A percentile compares a stretch with the other conserved stretches of the same genome.
These are phyloP conservation scores for Procambarus virginalis DNA, from an alignment of 1,140 invertebrate genomes.

Conservation along the genomic window DNA sequence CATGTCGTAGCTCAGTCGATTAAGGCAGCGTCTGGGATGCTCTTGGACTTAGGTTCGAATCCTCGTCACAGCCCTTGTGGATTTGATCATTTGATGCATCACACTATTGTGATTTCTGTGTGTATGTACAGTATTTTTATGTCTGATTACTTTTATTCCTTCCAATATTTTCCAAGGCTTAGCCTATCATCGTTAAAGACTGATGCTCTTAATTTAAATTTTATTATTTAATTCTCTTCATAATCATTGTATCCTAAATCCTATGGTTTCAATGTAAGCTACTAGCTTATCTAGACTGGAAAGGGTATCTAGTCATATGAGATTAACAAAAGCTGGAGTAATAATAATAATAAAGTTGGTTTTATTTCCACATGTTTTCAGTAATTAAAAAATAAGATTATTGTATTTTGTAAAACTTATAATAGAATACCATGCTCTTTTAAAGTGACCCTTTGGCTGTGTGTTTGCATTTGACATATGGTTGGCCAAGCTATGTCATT, in stretches of 20 bases:
- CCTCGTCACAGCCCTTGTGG: too few species aligned
- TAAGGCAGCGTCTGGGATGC: too few species aligned
- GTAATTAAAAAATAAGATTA: background rate
- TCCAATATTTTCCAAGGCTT: background rate
- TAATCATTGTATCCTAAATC: background rate
- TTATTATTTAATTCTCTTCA: background rate
- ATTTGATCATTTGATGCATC: too few species aligned
- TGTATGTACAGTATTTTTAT: background rate
- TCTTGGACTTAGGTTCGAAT: too few species aligned
- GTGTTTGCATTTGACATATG: too few species aligned
- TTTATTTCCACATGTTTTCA: background rate
- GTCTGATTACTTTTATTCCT: background rate
- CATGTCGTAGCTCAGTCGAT: too few species aligned
- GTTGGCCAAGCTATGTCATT: too few species aligned
- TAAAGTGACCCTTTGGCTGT: too few species aligned
- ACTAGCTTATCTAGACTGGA: background rate
- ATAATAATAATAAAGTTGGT: background rate
- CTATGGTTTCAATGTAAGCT: background rate
- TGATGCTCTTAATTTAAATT: background rate
- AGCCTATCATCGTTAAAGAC: background rate
- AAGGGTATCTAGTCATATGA: background rate
- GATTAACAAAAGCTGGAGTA: background rate
- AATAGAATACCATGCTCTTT: too few species aligned
- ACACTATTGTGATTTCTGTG: too few species aligned
- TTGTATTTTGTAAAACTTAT: too few species aligned